These are phyloP conservation scores for Mimachlamys varia DNA, from an alignment of 2,888 invertebrate genomes.

Conservation along the genomic window DNA sequence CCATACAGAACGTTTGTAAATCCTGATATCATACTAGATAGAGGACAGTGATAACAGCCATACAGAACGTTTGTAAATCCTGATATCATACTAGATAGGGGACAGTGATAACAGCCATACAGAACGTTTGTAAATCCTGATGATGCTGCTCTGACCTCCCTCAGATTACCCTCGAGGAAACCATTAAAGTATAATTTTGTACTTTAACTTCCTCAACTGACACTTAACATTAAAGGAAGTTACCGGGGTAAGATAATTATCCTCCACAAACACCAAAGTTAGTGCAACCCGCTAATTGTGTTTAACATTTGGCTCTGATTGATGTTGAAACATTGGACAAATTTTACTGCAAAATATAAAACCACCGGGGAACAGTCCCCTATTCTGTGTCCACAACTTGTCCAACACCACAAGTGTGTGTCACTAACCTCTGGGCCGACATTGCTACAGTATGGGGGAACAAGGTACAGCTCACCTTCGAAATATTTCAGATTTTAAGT, in stretches of 20 bases:
- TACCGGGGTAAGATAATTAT: neutral
- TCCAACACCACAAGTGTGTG: neutral
- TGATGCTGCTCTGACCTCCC: too few relatives aligned
- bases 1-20: too few relatives aligned
- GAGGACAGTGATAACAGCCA: too few relatives aligned
- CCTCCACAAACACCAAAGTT: neutral
- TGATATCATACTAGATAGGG: too few relatives aligned
- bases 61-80: too few relatives aligned
- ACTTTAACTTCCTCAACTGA: neutral
- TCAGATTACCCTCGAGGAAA: neutral
- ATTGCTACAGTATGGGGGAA: neutral
- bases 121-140: too few relatives aligned
- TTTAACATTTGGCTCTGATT: neutral
- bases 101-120: too few relatives aligned
- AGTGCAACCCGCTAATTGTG: neutral
- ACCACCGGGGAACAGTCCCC: neutral
- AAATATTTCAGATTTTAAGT: neutral
- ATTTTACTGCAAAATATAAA: neutral
- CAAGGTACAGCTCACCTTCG: slow-evolving; percentile 6
- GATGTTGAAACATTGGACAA: neutral
- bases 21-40: too few relatives aligned
- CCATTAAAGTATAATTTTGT: neutral
- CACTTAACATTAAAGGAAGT: neutral
- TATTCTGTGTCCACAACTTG: neutral
- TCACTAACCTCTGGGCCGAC: neutral